phyloP scores from a whole-genome alignment of 2,113 vertebrate genomes.

The Apodemus speciosus region DNA sequence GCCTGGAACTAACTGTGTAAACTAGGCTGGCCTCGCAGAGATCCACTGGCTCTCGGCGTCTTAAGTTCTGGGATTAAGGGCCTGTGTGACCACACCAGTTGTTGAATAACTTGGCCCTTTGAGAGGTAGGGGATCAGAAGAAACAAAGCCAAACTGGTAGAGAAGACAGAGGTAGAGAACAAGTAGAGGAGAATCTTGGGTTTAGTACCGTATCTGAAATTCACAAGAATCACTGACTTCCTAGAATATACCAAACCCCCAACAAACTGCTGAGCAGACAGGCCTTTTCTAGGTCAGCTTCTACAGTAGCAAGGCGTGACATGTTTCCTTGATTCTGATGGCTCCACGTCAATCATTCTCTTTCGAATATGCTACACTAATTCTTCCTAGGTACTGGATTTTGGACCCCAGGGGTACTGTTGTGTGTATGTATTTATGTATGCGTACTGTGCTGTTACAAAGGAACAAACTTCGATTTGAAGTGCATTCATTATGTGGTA shows the following conservation, averaged over 20 bases:
- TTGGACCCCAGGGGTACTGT: slow-evolving; percentile 41
- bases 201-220: background rate
- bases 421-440: slow-evolving; percentile 61
- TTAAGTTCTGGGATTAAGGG: background rate
- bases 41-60: background rate
- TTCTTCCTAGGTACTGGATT: slow-evolving; percentile 42
- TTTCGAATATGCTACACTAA: slow-evolving; percentile 8
- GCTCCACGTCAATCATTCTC: background rate
- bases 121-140: background rate
- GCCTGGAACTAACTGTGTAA: background rate
- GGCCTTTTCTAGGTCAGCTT: background rate
- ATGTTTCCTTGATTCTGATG: background rate
- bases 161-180: background rate
- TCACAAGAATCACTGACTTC: background rate
- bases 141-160: background rate
- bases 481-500: slow-evolving; percentile 94
- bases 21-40: background rate
- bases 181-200: background rate
- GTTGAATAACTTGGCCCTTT: background rate
- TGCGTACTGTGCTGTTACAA: slow-evolving; percentile 82
- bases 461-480: slow-evolving; percentile 98
- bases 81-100: background rate
- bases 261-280: background rate
- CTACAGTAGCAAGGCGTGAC: background rate
- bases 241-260: background rate